Evolutionary conservation across 37 sponge, comb jelly and placozoan species (phyloP), one percentile per base, ranked within the genome.

Genomic region (Axinella damicornis): DNA sequence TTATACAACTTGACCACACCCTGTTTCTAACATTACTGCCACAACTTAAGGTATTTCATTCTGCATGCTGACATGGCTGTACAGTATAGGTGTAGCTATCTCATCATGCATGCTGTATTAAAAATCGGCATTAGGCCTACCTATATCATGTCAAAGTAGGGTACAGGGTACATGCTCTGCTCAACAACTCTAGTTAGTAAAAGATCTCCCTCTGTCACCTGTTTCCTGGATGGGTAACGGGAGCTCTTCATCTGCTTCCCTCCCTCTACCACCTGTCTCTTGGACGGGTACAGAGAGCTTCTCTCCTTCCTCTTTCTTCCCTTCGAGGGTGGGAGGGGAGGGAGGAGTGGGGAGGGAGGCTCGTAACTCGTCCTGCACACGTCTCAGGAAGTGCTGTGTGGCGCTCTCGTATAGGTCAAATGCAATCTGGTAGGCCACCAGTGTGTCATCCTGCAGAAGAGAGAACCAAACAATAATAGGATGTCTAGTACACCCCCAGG

Each of bases 341-440:
- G 79, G 66, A 31, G 81, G 79, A 22, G 81, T 57, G 46, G 92
- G 93, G 15, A 90, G 77, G 17, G 84, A 80, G 2, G 65, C 41
- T n/a, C 78, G 74, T 16, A 97, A 31, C 6, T 69, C 67, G 22
- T 92, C 90, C 78, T 87, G 76, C 0, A 97, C 85, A 2, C 73
- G 62, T 6, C 85, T 68, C 56, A 92, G 76, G 70, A 94, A 96
- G 56, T 92, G 88, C 82, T 98, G 99, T 25, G 95, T 88, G 25
- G 99, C 93, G 74, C 91, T 85, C 69, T 98, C 97, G 79, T 96
- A 96, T 77, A 98, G 69, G 65, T 98, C 99, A 91, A 98, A 98
- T 21, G 91, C 95, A n/a, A 98, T 91, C 87, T 98, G 99, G 76
- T 90, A 98, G 18, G 94, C 99, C 55, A 88, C 69, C 46, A 98